Base-by-base conservation (phyloP, 2,113 vertebrate species). In the Solea senegalensis region DNA sequence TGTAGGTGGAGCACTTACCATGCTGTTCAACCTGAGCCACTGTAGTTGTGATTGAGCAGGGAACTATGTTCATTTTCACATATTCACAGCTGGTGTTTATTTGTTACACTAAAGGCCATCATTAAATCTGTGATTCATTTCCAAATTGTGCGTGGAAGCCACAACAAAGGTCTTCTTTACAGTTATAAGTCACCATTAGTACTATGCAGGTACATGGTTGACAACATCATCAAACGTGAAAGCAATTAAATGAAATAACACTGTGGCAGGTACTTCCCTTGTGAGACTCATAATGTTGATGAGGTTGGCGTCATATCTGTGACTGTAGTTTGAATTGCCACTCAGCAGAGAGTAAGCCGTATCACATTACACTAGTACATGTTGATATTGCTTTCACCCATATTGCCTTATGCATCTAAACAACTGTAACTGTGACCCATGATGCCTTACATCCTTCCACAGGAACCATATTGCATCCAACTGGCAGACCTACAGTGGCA, bases 401-500 rank as follows among this genome's bases (percentile, higher is more conserved):
- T 58, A 9, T 15, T 62, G 16, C 26, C 55, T 9, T 15, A 10
- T 16, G 2, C 7, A 0, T 65, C 28, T 55, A 41, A 54, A 75
- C 10, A 39, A 46, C 14, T 40, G n/a, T 46, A 53, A 76, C 59
- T 14, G 44, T 45, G 12, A 45, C 52, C 52, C 16, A 10, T 61
- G 13, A 62, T 76, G 3, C 34, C 49, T 3, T 54, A 10, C 58
- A 43, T 6, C 8, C 14, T 39, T 0, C 54, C 9, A 26, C 91
- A 99, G 97, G 0, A 93, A 96, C 80, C 89, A 70, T 0, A 40
- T 93, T 0, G 15, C 90, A 45, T 53, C 27, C 3, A 66, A 84
- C 45, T 98, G 97, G 97, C 91, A 72, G 0, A 94, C 95, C 16
- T 98, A 93, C 88, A 93, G 96, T 78, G 97, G 97, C 13, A 90